Conservation (phyloP, 2,888 invertebrate species). For the Steinernema hermaphroditum region DNA sequence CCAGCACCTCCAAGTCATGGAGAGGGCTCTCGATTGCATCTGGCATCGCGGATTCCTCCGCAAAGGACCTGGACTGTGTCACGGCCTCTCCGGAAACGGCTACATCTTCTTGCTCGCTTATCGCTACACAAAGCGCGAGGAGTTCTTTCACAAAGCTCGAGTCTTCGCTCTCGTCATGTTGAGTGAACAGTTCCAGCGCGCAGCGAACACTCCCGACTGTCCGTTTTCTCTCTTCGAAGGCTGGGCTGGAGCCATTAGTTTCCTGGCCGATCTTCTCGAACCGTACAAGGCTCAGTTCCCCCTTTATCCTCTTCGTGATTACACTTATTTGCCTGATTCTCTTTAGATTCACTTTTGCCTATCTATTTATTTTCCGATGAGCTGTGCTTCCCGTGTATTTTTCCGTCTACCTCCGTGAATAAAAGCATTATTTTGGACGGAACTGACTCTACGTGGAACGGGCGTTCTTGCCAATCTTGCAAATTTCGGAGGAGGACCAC, state of each 20-base stretch:
- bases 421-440: no score
- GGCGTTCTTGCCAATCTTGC: no score
- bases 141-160: slow-evolving; percentile 70
- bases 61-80: slow-evolving; percentile 86
- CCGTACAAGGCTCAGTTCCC: slow-evolving; percentile 81
- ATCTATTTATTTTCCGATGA: background rate
- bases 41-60: slow-evolving; percentile 82
- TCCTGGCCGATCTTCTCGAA: slow-evolving; percentile 76
- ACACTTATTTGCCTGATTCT: slow-evolving; percentile 10
- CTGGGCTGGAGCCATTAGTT: slow-evolving; percentile 82
- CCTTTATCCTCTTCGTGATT: slow-evolving; percentile 76
- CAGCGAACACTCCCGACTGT: slow-evolving; percentile 78
- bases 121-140: slow-evolving; percentile 73
- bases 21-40: slow-evolving; percentile 69
- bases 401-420: no score
- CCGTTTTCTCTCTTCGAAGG: slow-evolving; percentile 86
- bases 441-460: no score
- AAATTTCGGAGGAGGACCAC: no score
- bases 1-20: slow-evolving; percentile 75
- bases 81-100: slow-evolving; percentile 81
- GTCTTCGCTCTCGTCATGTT: slow-evolving; percentile 78
- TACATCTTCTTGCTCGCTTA: slow-evolving; percentile 80
- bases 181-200: slow-evolving; percentile 73
- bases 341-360: background rate
- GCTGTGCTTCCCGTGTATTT: no score